A percentile compares a stretch with the other conserved stretches of the same genome.
These are phyloP conservation scores for Rhinopithecus roxellana DNA, from an alignment of 2,113 vertebrate genomes.

Conservation along the genomic window DNA sequence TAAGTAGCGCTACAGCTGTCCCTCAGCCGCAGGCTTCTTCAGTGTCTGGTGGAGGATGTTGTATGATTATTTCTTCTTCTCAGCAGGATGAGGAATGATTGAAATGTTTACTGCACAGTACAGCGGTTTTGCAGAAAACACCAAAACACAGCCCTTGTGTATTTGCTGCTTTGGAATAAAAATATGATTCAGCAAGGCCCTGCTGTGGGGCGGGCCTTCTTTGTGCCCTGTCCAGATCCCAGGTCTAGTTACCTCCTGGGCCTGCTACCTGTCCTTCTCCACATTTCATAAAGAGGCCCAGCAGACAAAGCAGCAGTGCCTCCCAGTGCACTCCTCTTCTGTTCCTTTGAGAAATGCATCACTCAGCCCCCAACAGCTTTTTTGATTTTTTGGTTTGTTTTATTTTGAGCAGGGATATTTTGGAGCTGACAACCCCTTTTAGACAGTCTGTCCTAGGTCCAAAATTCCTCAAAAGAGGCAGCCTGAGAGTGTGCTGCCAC, in stretches of 20 bases:
- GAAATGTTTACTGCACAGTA: neutral
- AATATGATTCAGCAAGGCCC: rapidly evolving
- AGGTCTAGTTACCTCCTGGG: neutral
- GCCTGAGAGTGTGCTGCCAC: neutral
- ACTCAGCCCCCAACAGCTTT: neutral
- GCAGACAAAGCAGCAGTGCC: neutral
- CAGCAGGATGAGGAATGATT: rapidly evolving
- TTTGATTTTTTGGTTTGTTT: neutral
- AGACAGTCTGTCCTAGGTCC: rapidly evolving
- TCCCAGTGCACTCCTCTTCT: neutral
- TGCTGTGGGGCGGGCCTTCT: neutral
- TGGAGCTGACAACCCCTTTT: neutral
- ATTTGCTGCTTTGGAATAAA: no score
- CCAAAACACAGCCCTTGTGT: rapidly evolving
- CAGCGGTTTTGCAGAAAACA: no score
- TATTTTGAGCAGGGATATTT: rapidly evolving
- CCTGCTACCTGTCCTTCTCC: no score
- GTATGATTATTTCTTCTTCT: no score
- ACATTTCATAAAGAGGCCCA: rapidly evolving
- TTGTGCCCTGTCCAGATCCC: rapidly evolving
- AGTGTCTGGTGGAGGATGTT: neutral
- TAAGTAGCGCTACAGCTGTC: rapidly evolving
- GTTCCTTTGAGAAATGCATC: neutral
- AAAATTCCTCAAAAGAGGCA: neutral
- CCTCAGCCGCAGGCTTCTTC: rapidly evolving